These are phyloP conservation scores for Triops cancriformis DNA, from an alignment of 1,140 invertebrate species.

Conservation along the genomic window DNA sequence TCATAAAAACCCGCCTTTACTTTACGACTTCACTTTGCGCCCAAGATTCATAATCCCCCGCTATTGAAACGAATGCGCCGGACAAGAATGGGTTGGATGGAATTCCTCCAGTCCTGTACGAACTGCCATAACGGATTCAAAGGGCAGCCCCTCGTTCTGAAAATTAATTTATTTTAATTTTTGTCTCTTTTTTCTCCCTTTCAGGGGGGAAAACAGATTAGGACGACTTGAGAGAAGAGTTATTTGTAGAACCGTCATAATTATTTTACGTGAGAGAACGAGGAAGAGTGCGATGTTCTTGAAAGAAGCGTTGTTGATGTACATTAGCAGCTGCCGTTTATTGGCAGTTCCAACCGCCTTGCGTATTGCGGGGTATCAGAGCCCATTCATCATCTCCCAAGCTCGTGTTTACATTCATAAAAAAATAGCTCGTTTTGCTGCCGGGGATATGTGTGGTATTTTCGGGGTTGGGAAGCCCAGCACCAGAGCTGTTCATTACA, in stretches of 20 bases:
- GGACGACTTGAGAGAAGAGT: not conserved
- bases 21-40: too few species aligned
- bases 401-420: not conserved
- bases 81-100: too few species aligned
- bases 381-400: not conserved
- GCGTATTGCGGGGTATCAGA: not conserved
- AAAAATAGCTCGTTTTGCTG: conserved; percentile 3
- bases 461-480: not conserved
- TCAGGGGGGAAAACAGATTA: not conserved
- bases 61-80: too few species aligned
- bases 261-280: not conserved
- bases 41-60: too few species aligned
- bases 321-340: conserved; percentile 13
- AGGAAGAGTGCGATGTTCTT: not conserved
- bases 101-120: too few species aligned
- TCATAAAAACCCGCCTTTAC: too few species aligned
- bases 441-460: not conserved
- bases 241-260: not conserved
- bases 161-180: too few species aligned
- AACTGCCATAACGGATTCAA: too few species aligned
- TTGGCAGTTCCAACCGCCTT: conserved; percentile 3
- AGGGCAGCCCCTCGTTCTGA: too few species aligned
- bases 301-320: not conserved
- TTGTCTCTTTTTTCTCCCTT: too few species aligned
- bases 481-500: not conserved